Base-by-base conservation (phyloP, 2,113 vertebrate genomes). In the Thinocorus orbignyianus region DNA sequence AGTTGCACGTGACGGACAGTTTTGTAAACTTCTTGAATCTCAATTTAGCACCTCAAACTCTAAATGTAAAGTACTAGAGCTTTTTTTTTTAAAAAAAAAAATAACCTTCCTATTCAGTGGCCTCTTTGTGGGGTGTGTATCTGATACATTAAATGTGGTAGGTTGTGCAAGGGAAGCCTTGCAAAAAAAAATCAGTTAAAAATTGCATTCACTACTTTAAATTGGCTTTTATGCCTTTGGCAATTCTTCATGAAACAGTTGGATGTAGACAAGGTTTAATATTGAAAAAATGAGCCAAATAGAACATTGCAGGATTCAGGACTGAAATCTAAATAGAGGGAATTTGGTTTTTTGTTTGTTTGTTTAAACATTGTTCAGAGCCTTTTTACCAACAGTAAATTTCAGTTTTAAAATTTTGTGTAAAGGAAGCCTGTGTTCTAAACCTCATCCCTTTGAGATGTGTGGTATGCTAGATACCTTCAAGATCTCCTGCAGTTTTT, bases 351-450 rank as follows among this genome's bases (percentile, higher is more conserved):
- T 17, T 52, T 35, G 61, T 44, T 26, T 61, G 78, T 41, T 51
- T 15, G 25, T 65, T 81, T 42, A 61, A 83, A 68, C 6, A 2
- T 51, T 70, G 9, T 61, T 86, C 39, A 77, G 31, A 55, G n/a
- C 17, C n/a, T 61, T 81, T 26, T 71, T 81, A 48, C 25, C 9
- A 42, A 37, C 9, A 64, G 51, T 73, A n/a, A 86, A 70, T 37
- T 77, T 80, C 7, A 35, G 14, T 88, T 58, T 70, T 77, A 51
- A 54, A 37, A 70, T 83, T 77, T 66, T 41, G 5, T 66, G 14
- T 84, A 39, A 81, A 91, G n/a, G 72, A 91, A 76, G 37, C 42
- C 44, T 93, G 84, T 93, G 57, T 88, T 92, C 41, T 88, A 51
- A 88, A 35, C 42, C 30, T 89, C 20, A 26, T 64, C 30, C 23